A percentile compares a stretch with the other conserved stretches of the same genome.
These are phyloP conservation scores for Rhynchophorus ferrugineus DNA, from an alignment of 1,140 invertebrate species.

Conservation along the genomic window DNA sequence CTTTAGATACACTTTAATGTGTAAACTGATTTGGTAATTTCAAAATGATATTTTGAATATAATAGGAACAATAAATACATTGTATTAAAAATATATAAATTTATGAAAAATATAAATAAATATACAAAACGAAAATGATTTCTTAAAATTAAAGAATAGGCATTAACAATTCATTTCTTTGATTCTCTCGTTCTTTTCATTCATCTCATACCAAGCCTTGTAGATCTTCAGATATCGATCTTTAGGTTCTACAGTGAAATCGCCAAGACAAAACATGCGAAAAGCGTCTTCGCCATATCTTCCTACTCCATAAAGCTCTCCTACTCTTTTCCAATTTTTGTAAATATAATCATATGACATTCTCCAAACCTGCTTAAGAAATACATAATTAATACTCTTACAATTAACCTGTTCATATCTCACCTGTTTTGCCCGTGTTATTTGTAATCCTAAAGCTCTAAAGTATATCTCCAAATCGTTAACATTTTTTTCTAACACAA, in stretches of 20 bases:
- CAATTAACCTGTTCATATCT: not conserved
- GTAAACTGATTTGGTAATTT: too few species aligned
- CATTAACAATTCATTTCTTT: conserved; percentile 16
- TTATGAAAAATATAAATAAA: too few species aligned
- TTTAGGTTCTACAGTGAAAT: conserved; percentile 45
- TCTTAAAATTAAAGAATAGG: too few species aligned
- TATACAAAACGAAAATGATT: too few species aligned
- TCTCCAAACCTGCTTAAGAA: conserved; percentile 44
- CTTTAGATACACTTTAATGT: too few species aligned
- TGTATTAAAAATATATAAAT: too few species aligned
- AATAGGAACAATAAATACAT: too few species aligned
- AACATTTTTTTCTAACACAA: conserved; percentile 41
- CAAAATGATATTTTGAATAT: too few species aligned
- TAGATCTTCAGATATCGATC: conserved; percentile 50
- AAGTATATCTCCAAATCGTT: conserved; percentile 44
- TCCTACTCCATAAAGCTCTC: conserved; percentile 48
- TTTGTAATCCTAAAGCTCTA: conserved; percentile 43
- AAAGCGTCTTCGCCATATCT: conserved; percentile 51
- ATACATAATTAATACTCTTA: not conserved
- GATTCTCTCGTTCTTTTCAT: conserved; percentile 5
- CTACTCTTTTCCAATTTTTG: conserved; percentile 47
- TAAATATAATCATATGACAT: conserved; percentile 48
- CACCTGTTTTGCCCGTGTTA: conserved; percentile 39
- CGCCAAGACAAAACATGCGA: conserved; percentile 48
- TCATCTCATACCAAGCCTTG: conserved; percentile 42